Conservation (phyloP, 2,113 vertebrate species). For the Meles meles region DNA sequence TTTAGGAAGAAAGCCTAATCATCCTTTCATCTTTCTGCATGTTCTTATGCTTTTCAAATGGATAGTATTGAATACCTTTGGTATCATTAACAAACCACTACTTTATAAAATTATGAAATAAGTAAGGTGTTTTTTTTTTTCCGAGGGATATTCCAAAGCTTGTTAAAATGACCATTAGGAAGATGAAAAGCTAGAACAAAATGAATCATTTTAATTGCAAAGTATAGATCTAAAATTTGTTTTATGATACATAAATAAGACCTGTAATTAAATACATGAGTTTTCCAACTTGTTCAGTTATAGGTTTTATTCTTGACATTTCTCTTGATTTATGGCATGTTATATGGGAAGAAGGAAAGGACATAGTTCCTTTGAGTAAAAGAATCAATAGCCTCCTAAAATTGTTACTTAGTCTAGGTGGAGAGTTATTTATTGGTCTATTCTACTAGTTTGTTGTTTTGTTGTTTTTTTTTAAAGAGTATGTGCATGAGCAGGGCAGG, state of each 20-base stretch:
- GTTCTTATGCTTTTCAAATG: not conserved
- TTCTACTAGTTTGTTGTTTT: not conserved
- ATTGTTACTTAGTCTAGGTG: not conserved
- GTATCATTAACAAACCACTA: conserved; percentile 29
- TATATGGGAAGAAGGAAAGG: not conserved
- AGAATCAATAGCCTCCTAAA: not conserved
- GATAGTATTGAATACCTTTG: not conserved
- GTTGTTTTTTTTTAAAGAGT: too few species aligned
- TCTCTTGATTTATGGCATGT: not conserved
- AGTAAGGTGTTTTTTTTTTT: conserved; percentile 35
- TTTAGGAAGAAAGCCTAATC: not conserved
- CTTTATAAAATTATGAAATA: conserved; percentile 52
- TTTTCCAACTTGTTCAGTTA: conserved; percentile 18
- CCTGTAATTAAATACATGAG: conserved; percentile 11
- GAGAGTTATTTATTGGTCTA: not conserved
- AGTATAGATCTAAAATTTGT: conserved; percentile 13
- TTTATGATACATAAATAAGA: conserved; percentile 34
- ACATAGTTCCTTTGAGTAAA: conserved; percentile 5
- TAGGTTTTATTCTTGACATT: conserved; percentile 27
- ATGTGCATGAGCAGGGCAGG: too few species aligned
- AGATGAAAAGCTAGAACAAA: conserved; percentile 31
- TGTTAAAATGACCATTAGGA: conserved; percentile 41
- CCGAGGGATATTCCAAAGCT: conserved; percentile 10
- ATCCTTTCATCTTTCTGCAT: not conserved
- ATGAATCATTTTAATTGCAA: conserved; percentile 50